A percentile compares a stretch with the other conserved stretches of the same genome.
These are phyloP conservation scores for Gonioctena quinquepunctata DNA, from an alignment of 1,140 invertebrate species.

Conservation along the genomic window DNA sequence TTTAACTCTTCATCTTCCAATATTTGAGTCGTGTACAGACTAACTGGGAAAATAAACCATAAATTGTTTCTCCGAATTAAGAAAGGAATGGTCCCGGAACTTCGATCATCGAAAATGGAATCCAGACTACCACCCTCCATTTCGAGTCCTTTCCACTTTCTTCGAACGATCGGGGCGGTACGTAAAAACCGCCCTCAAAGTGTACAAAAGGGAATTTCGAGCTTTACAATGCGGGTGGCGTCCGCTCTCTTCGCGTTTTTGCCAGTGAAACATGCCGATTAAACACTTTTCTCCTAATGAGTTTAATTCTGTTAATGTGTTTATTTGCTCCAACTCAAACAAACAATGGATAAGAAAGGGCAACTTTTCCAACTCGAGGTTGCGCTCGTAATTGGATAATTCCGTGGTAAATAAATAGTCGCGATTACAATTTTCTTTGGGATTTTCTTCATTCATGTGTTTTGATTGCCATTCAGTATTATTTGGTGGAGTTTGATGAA, in stretches of 20 bases:
- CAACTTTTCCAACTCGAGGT: background rate
- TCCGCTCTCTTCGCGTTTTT: background rate
- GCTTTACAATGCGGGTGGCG: constrained; percentile 12
- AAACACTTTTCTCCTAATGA: constrained; percentile 16
- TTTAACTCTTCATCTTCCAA: too few relatives aligned
- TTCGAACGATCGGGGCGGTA: background rate
- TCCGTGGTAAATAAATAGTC: background rate
- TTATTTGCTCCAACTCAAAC: constrained; percentile 13
- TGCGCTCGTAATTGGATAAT: background rate
- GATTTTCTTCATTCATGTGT: background rate
- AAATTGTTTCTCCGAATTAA: too few relatives aligned
- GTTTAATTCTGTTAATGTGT: constrained; percentile 20
- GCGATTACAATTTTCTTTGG: background rate
- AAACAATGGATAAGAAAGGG: constrained; percentile 5
- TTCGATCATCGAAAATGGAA: too few relatives aligned
- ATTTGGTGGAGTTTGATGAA: too few relatives aligned
- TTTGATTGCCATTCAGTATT: background rate
- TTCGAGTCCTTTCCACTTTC: background rate
- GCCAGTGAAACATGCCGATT: constrained; percentile 13
- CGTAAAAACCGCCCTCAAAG: background rate
- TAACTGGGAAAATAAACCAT: too few relatives aligned
- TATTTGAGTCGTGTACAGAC: too few relatives aligned
- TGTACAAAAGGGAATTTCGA: background rate
- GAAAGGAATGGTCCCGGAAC: too few relatives aligned
- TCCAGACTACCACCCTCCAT: too few relatives aligned